Base-by-base conservation (phyloP, 2,888 invertebrate genomes). In the Holacanthella duospinosa region DNA sequence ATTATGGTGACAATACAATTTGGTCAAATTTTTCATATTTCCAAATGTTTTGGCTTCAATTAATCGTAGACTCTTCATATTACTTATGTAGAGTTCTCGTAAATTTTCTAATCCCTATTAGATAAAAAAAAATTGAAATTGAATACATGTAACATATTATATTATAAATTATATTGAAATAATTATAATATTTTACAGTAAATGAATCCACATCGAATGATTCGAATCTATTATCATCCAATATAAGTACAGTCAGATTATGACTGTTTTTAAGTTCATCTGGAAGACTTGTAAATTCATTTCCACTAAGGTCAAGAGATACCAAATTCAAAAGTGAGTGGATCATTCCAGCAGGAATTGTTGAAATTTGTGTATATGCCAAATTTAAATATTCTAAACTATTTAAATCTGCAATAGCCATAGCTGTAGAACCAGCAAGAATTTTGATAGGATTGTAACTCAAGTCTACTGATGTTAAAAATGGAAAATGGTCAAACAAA, bases 401-500 rank as follows among this genome's bases (percentile, higher is more conserved):
- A 4, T 48, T 48, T 21, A 48, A 36, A 29, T 28, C 83, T 0
- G 83, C 81, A 25, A 92, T 82, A 0, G 90, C 87, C 0, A 83
- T 78, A 1, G 82, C 74, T 0, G 87, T 85, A 19, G 79, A 79
- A 6, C 81, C 78, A 74, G 87, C 86, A 4, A 90, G 81, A 0
- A 82, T 79, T 19, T 79, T 79, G 19, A 93, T 79, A 0, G 86
- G 87, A 77, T 93, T 93, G n/a, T 83, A 82, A 66, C 84, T 84
- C 27, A 93, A 78, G 71, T 83, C 82, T 57, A 93, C 76, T 19
- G 82, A 81, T 69, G 84, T 83, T 43, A 93, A 75, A 57, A 83
- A 80, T 0, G 84, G 81, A 2, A 86, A 77, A 74, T 92, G 89
- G 72, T 87, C 86, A 75, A 93, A 91, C 1, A 89, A 73, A 74